Evolutionary conservation across 2,113 vertebrate genomes (phyloP).

Genomic region (Climacteris rufus): DNA sequence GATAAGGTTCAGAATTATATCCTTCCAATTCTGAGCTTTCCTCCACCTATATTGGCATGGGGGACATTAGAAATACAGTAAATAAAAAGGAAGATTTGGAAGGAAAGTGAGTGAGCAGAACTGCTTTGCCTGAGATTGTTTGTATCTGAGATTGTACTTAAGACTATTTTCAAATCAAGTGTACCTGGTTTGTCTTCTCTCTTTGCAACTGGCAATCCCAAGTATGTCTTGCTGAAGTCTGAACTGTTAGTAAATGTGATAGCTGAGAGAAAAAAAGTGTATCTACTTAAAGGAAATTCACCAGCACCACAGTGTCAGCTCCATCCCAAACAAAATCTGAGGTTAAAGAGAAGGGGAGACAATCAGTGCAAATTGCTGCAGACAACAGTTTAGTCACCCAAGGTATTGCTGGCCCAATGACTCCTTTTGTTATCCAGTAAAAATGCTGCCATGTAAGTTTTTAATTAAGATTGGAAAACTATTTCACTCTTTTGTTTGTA

Average conservation of each 20-base stretch:
- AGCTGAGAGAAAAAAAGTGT: background rate
- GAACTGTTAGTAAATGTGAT: background rate
- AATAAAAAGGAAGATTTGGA: background rate
- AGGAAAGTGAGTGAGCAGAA: background rate
- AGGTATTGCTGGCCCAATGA: background rate
- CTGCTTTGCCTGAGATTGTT: background rate
- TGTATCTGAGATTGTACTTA: background rate
- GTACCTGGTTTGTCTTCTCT: background rate
- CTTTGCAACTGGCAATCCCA: background rate
- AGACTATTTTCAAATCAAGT: background rate
- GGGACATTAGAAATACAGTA: background rate
- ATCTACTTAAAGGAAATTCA: background rate
- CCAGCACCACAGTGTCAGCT: background rate
- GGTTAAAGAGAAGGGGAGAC: background rate
- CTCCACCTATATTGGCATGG: background rate
- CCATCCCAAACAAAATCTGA: background rate
- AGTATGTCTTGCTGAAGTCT: background rate
- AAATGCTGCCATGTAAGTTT: background rate
- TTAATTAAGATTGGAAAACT: background rate
- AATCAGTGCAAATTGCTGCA: background rate
- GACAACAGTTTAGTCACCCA: background rate
- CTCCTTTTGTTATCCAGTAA: background rate
- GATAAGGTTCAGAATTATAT: background rate
- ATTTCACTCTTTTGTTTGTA: background rate
- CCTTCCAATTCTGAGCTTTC: background rate